Percentiles rank a stretch among this genome's conserved stretches.
Conservation (phyloP, 2,888 invertebrate genomes). For the Barypeithes pellucidus region DNA sequence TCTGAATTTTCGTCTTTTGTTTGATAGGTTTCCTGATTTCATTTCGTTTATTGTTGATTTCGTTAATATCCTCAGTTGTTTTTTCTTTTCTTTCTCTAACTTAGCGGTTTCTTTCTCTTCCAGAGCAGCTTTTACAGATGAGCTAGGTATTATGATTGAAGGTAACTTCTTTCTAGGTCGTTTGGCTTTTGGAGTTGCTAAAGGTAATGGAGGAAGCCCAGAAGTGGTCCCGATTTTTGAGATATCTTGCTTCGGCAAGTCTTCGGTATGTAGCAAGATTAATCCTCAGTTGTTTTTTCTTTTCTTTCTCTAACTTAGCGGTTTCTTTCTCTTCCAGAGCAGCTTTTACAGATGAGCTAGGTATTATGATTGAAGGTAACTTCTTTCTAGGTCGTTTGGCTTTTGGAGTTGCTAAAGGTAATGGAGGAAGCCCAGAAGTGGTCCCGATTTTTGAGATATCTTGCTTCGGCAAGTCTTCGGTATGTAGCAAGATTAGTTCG, state of each 20-base stretch:
- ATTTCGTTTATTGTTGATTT: neutral
- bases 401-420: neutral
- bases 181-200: neutral
- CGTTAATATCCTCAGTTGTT: neutral
- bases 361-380: slow-evolving; percentile 8
- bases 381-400: slow-evolving; percentile 7
- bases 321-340: neutral
- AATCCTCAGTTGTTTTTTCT: slow-evolving; percentile 7
- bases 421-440: neutral
- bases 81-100: slow-evolving; percentile 8
- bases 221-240: too few relatives aligned
- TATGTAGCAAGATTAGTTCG: too few relatives aligned
- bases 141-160: slow-evolving; percentile 5
- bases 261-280: too few relatives aligned
- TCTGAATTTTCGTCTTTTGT: neutral
- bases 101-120: neutral
- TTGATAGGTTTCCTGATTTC: neutral
- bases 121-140: slow-evolving; percentile 11
- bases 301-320: slow-evolving; percentile 11
- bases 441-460: too few relatives aligned
- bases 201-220: neutral
- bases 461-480: too few relatives aligned
- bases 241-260: neutral
- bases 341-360: slow-evolving; percentile 11
- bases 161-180: slow-evolving; percentile 21